Evolutionary conservation across 2,113 vertebrate genomes (phyloP).

Genomic region (Caloenas nicobarica): DNA sequence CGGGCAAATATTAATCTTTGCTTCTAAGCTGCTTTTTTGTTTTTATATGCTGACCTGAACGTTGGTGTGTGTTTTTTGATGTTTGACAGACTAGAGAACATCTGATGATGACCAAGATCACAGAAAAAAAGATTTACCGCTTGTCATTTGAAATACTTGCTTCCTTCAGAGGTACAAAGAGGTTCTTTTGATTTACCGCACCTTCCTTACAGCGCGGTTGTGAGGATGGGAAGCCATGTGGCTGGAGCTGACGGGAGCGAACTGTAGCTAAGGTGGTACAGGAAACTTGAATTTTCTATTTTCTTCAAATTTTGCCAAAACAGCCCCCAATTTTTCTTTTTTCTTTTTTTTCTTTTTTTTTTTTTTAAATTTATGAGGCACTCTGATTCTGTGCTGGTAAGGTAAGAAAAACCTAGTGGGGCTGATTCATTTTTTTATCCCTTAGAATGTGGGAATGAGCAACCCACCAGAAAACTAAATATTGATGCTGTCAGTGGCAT

Average conservation of each 20-base stretch:
- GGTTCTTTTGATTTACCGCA: not conserved
- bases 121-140: not conserved
- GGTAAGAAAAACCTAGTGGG: not conserved
- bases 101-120: constrained; percentile 12
- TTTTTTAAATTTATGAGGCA: not conserved
- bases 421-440: not conserved
- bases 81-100: not conserved
- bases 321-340: not conserved
- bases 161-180: not conserved
- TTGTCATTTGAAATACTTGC: not conserved
- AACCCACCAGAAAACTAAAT: constrained; percentile 14
- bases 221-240: not conserved
- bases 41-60: not conserved
- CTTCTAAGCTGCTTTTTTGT: not conserved
- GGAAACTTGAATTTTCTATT: not conserved
- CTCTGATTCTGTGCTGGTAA: not conserved
- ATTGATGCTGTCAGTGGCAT: constrained; percentile 19
- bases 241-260: not conserved
- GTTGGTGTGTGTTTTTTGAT: not conserved
- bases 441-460: constrained; percentile 2
- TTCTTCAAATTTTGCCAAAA: not conserved
- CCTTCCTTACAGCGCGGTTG: not conserved
- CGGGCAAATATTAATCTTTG: not conserved
- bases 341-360: rapidly evolving
- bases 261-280: not conserved